Conservation (phyloP, 2,888 invertebrate genomes). For the Allolobophora icterica region DNA sequence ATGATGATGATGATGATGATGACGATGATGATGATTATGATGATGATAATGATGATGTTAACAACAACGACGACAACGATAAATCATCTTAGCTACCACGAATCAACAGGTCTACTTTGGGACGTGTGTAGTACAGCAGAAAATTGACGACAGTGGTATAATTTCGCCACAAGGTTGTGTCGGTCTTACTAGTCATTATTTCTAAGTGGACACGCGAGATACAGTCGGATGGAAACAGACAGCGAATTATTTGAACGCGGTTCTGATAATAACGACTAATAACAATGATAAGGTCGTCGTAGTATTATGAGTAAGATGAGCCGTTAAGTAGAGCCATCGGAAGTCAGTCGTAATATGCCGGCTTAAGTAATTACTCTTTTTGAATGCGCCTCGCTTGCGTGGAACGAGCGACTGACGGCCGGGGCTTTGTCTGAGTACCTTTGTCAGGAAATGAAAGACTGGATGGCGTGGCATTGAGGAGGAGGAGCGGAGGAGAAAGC, state of each 20-base stretch:
- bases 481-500: no score
- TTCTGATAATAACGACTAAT: not conserved
- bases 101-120: no score
- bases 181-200: not conserved
- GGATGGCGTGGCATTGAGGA: not conserved
- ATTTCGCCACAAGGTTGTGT: not conserved
- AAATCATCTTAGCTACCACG: not conserved
- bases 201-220: not conserved
- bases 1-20: conserved; percentile 5
- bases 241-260: not conserved
- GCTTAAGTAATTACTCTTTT: conserved; percentile 1
- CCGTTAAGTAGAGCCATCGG: not conserved
- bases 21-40: no score
- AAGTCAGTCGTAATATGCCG: not conserved
- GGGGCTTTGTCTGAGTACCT: not conserved
- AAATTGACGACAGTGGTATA: not conserved
- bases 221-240: no score
- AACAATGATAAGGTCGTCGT: not conserved
- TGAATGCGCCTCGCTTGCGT: no score
- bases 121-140: not conserved
- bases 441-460: not conserved
- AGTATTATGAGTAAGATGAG: conserved; percentile 1
- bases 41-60: conserved; percentile 6
- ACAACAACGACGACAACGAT: not conserved
- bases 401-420: not conserved